A percentile compares a stretch with the other conserved stretches of the same genome.
phyloP scores from a whole-genome alignment of 2,888 invertebrate genomes.

The Macrophya alboannulata region DNA sequence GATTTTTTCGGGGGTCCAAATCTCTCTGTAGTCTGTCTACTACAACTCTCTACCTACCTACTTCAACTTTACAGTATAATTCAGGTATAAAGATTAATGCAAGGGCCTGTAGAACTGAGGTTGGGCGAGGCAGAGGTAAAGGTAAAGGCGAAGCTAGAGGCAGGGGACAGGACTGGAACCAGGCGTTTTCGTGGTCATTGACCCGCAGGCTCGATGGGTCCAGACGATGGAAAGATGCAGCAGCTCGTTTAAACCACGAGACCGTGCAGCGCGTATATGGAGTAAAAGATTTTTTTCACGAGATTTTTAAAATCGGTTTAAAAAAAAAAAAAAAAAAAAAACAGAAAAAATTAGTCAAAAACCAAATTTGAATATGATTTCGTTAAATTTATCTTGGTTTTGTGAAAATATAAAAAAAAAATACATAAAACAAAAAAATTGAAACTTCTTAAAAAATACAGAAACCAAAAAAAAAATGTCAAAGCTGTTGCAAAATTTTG shows the following conservation, averaged over 20 bases:
- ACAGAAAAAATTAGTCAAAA: no score
- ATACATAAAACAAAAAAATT: no score
- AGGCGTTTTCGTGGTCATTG: constrained; percentile 48
- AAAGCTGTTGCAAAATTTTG: no score
- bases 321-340: neutral
- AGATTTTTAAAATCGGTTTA: neutral
- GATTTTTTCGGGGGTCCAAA: constrained; percentile 9
- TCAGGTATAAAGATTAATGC: neutral
- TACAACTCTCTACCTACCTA: neutral
- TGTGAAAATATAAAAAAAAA: no score
- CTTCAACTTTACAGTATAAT: neutral
- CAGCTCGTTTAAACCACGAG: neutral
- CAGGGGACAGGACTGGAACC: constrained; percentile 39
- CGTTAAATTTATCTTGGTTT: neutral
- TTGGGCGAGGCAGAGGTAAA: constrained; percentile 41
- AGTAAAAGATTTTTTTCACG: constrained; percentile 5
- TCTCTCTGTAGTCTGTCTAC: neutral
- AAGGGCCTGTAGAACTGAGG: neutral
- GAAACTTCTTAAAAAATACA: no score
- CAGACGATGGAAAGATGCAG: constrained; percentile 50
- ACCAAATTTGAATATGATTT: neutral
- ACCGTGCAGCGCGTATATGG: neutral
- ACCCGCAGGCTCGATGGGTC: constrained; percentile 22
- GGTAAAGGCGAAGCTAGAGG: constrained; percentile 29
- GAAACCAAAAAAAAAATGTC: no score